These are phyloP conservation scores for Pogonocherus hispidulus DNA, from an alignment of 2,888 invertebrate genomes.

Conservation along the genomic window DNA sequence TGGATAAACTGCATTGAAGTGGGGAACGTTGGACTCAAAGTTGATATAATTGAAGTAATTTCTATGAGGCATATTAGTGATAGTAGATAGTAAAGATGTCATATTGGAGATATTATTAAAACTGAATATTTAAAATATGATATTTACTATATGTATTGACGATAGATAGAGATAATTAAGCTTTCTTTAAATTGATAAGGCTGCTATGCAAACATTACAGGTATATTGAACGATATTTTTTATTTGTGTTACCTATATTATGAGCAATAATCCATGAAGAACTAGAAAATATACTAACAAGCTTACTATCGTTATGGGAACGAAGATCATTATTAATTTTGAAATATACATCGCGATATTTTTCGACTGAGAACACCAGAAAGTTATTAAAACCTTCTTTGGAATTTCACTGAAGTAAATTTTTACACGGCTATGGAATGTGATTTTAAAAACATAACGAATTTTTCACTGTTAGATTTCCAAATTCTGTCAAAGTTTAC, in stretches of 20 bases:
- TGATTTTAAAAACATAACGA: no score
- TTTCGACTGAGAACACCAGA: no score
- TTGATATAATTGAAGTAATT: conserved; percentile 59
- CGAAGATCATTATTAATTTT: conserved; percentile 46
- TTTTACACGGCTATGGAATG: no score
- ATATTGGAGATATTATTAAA: conserved; percentile 64
- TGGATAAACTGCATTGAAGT: conserved; percentile 49
- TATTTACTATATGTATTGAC: conserved; percentile 65
- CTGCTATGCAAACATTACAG: conserved; percentile 47
- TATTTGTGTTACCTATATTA: conserved; percentile 50
- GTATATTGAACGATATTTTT: conserved; percentile 19
- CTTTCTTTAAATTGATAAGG: conserved; percentile 63
- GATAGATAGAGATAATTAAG: conserved; percentile 64
- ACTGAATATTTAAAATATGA: conserved; percentile 68
- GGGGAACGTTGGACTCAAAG: conserved; percentile 51
- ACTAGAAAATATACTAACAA: conserved; percentile 60
- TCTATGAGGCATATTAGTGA: conserved; percentile 57
- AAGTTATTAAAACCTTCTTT: no score
- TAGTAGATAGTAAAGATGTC: conserved; percentile 63
- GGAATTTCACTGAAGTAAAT: no score
- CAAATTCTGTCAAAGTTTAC: conserved; percentile 12
- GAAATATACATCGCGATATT: conserved; percentile 32
- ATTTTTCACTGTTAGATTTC: background rate
- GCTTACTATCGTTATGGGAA: conserved; percentile 59
- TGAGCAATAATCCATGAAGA: conserved; percentile 53